phyloP scores from a whole-genome alignment of 2,113 vertebrate species.

The Podocnemis expansa region DNA sequence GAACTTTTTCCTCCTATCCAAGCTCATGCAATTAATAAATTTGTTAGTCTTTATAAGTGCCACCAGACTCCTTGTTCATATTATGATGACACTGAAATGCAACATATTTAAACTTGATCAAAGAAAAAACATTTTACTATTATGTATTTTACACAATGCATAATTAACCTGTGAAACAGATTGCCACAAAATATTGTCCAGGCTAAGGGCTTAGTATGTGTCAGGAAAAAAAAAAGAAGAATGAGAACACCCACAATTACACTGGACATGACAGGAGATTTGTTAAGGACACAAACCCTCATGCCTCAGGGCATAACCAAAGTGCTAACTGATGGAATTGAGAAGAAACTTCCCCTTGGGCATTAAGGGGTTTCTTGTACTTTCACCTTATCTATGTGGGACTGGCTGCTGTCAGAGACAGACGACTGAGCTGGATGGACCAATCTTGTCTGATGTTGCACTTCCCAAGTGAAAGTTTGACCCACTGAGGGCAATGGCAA shows the following conservation, averaged over 20 bases:
- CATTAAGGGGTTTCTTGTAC: background rate
- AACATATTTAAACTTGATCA: constrained; percentile 48
- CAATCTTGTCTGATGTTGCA: background rate
- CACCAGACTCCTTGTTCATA: too few relatives aligned
- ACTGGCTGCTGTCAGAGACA: background rate
- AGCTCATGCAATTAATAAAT: too few relatives aligned
- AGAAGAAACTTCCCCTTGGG: constrained; percentile 19
- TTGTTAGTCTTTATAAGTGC: too few relatives aligned
- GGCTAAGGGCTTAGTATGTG: constrained; percentile 54
- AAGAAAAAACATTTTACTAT: background rate
- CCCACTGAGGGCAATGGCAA: background rate
- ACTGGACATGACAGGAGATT: constrained; percentile 57
- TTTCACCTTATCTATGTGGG: background rate
- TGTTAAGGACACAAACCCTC: constrained; percentile 46
- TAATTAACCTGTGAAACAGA: constrained; percentile 63
- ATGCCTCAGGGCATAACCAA: constrained; percentile 64
- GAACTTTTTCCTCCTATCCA: too few relatives aligned
- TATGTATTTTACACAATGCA: constrained; percentile 37
- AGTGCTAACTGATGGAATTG: constrained; percentile 24
- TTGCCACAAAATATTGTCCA: constrained; percentile 61
- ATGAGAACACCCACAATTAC: constrained; percentile 59
- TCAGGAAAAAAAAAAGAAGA: constrained; percentile 59
- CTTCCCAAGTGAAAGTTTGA: accelerated
- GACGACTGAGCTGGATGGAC: background rate
- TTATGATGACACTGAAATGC: constrained; percentile 20